A percentile compares a stretch with the other conserved stretches of the same genome.
phyloP scores from a whole-genome alignment of 35 echinoderm and acorn worm species.

The Ophiothrix spiculata region DNA sequence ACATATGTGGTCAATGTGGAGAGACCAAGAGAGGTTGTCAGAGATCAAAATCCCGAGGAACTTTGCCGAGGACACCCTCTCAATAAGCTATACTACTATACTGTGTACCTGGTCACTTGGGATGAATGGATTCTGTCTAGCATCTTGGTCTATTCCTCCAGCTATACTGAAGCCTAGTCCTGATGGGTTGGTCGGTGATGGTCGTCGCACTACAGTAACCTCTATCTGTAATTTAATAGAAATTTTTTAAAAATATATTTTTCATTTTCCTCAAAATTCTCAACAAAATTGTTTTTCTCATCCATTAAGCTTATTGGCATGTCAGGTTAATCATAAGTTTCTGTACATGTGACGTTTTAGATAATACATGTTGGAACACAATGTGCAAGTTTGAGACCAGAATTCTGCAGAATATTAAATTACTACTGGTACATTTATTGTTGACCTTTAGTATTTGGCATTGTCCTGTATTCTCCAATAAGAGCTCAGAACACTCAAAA shows the following conservation, averaged over 20 bases:
- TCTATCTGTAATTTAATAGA: conserved; percentile 49
- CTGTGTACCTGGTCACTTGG: conserved; percentile 77
- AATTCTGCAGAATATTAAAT: neutral
- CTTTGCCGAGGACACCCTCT: too few species aligned
- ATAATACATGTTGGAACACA: too few species aligned
- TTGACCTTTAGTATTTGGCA: too few species aligned
- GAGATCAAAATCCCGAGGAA: too few species aligned
- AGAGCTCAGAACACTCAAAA: too few species aligned
- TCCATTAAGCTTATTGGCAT: neutral
- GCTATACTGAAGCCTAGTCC: conserved; percentile 95
- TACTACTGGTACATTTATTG: too few species aligned
- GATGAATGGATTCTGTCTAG: conserved; percentile 76
- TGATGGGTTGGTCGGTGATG: neutral
- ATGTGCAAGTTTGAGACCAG: neutral
- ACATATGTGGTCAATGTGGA: too few species aligned
- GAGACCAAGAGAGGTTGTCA: too few species aligned
- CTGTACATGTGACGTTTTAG: neutral
- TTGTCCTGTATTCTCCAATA: too few species aligned
- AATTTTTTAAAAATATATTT: neutral
- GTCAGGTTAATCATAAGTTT: neutral
- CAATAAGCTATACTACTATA: too few species aligned
- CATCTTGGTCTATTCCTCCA: conserved; percentile 95
- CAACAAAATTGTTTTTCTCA: neutral
- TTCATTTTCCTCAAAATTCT: neutral
- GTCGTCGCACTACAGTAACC: conserved; percentile 55